A percentile compares a stretch with the other conserved stretches of the same genome.
phyloP scores from a whole-genome alignment of 2,888 invertebrate species.

The Rhyacophila evoluta region DNA sequence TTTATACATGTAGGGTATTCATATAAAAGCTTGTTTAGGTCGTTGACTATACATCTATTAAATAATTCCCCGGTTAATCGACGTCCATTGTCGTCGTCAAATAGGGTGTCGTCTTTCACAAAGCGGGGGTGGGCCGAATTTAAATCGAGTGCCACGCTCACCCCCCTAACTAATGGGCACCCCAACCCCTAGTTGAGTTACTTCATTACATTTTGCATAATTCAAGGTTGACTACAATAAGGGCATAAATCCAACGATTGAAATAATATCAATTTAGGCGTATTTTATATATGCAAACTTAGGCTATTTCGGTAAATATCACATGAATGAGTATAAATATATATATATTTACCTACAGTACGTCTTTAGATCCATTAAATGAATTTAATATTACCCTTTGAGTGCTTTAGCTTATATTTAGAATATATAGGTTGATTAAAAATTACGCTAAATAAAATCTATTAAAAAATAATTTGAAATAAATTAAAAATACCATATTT shows the following conservation, averaged over 20 bases:
- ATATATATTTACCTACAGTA: no score
- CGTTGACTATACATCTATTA: slow-evolving; percentile 10
- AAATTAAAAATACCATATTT: no score
- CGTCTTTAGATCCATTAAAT: no score
- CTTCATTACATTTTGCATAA: slow-evolving; percentile 24
- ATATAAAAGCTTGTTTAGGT: not conserved
- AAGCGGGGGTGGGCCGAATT: slow-evolving; percentile 17
- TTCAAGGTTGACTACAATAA: not conserved
- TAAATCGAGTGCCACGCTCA: slow-evolving; percentile 9
- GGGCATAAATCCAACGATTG: not conserved
- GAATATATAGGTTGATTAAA: no score
- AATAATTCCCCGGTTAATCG: slow-evolving; percentile 21
- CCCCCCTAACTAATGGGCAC: not conserved
- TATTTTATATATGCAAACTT: no score
- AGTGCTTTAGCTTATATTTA: no score
- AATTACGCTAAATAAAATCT: no score
- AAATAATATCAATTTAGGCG: not conserved
- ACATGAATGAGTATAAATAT: no score
- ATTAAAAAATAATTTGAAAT: no score
- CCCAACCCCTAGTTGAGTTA: not conserved
- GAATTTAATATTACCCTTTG: no score
- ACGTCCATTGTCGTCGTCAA: slow-evolving; percentile 19
- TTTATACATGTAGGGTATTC: no score
- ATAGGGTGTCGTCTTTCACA: slow-evolving; percentile 8
- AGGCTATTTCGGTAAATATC: no score